phyloP scores from a whole-genome alignment of 2,888 invertebrate genomes.

The Thelaira solivaga region DNA sequence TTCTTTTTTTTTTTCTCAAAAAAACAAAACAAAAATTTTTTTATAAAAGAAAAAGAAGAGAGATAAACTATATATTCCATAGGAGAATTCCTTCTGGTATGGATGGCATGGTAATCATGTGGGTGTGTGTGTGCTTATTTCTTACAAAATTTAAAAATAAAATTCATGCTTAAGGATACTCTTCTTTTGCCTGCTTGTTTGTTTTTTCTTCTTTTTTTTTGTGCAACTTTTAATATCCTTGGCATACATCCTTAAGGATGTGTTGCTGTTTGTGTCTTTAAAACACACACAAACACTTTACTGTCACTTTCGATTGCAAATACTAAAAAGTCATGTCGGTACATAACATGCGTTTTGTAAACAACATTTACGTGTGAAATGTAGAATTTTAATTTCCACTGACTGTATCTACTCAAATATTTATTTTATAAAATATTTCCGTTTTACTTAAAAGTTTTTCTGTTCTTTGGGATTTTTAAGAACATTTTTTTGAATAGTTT shows the following conservation, averaged over 20 bases:
- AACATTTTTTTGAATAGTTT: background rate
- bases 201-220: conserved; percentile 1
- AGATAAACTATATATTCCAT: background rate
- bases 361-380: conserved; percentile 3
- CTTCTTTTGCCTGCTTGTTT: no score
- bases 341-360: conserved; percentile 8
- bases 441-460: background rate
- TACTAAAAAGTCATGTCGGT: no score
- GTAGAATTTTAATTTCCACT: background rate
- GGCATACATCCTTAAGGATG: conserved; percentile 58
- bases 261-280: conserved; percentile 34
- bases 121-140: background rate
- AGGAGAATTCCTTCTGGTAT: background rate
- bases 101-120: no score
- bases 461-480: no score
- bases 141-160: conserved; percentile 39
- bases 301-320: conserved; percentile 46
- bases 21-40: background rate
- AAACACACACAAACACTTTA: conserved; percentile 42
- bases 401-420: background rate
- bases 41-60: conserved; percentile 18
- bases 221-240: conserved; percentile 51
- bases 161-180: conserved; percentile 48
- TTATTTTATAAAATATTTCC: conserved; percentile 1
- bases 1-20: no score